Evolutionary conservation across 2,113 vertebrate species (phyloP).

Genomic region (Formicarius rufipectus): DNA sequence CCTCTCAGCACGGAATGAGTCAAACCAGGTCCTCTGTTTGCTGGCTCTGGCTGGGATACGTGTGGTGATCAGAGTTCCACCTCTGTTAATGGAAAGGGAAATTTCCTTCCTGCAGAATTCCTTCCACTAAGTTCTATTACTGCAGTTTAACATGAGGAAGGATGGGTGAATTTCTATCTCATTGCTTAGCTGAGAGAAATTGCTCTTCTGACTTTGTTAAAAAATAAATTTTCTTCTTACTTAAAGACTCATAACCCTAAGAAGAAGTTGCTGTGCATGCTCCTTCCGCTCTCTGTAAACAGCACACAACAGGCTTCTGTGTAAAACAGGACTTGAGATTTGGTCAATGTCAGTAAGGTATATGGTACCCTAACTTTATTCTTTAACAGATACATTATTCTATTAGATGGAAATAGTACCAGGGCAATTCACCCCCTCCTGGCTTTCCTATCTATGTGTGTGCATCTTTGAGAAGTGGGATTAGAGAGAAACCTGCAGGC

Average conservation of each 20-base stretch:
- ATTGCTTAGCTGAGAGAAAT: not conserved
- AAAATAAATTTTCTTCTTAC: slow-evolving; percentile 27
- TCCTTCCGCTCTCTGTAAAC: not conserved
- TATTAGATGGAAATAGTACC: slow-evolving; percentile 66
- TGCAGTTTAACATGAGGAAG: not conserved
- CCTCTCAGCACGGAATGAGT: not conserved
- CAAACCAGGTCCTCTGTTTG: rapidly evolving
- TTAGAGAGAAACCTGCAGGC: slow-evolving; percentile 82
- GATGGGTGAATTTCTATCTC: not conserved
- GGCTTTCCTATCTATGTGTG: slow-evolving; percentile 66
- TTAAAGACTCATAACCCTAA: slow-evolving; percentile 48
- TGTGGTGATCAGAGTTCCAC: rapidly evolving
- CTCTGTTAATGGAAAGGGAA: rapidly evolving
- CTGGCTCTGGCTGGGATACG: rapidly evolving
- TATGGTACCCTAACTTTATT: slow-evolving; percentile 40
- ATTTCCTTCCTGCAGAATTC: not conserved
- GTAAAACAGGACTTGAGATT: not conserved
- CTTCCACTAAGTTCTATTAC: not conserved
- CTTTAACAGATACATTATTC: slow-evolving; percentile 63
- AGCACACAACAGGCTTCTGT: not conserved
- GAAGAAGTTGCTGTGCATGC: not conserved
- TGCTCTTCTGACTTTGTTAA: slow-evolving; percentile 15
- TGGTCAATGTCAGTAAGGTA: slow-evolving; percentile 52
- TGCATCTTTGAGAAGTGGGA: slow-evolving; percentile 77
- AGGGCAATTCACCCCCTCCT: slow-evolving; percentile 73